Evolutionary conservation across 1,140 invertebrate genomes (phyloP).

Genomic region (Matsumurasca onukii): DNA sequence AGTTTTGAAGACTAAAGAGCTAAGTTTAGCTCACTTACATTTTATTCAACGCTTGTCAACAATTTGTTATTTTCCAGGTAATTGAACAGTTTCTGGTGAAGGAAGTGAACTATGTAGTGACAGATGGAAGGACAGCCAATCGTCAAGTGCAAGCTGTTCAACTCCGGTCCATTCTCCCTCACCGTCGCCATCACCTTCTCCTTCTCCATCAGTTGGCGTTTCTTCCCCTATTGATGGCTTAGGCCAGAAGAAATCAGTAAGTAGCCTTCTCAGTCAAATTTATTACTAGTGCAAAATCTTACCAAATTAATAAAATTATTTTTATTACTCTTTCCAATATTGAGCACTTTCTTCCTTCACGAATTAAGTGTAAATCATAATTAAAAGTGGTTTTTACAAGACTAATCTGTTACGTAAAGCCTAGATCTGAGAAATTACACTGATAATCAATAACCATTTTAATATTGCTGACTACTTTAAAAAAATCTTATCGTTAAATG

Average conservation of each 20-base stretch:
- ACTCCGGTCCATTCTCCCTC: constrained; percentile 49
- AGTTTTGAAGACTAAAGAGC: background rate
- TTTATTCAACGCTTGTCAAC: background rate
- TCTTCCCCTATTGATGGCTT: constrained; percentile 41
- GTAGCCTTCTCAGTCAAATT: no score
- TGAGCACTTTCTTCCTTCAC: no score
- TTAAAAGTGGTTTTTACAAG: no score
- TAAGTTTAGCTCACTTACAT: background rate
- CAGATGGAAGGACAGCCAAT: constrained; percentile 52
- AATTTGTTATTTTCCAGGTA: constrained; percentile 47
- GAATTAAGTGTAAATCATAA: no score
- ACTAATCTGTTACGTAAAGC: no score
- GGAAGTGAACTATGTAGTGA: constrained; percentile 58
- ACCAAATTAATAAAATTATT: no score
- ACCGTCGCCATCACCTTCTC: constrained; percentile 49
- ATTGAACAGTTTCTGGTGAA: constrained; percentile 59
- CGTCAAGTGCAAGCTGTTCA: constrained; percentile 42
- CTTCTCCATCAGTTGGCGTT: constrained; percentile 50
- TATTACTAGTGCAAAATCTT: no score
- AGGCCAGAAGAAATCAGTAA: constrained; percentile 52
- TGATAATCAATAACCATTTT: no score
- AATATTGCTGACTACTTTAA: no score
- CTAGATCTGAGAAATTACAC: no score
- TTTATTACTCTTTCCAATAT: no score
- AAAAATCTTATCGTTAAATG: no score